Evolutionary conservation across 1,140 invertebrate species (phyloP), one percentile per base, ranked within the genome.

Genomic region (Ephestia elutella): DNA sequence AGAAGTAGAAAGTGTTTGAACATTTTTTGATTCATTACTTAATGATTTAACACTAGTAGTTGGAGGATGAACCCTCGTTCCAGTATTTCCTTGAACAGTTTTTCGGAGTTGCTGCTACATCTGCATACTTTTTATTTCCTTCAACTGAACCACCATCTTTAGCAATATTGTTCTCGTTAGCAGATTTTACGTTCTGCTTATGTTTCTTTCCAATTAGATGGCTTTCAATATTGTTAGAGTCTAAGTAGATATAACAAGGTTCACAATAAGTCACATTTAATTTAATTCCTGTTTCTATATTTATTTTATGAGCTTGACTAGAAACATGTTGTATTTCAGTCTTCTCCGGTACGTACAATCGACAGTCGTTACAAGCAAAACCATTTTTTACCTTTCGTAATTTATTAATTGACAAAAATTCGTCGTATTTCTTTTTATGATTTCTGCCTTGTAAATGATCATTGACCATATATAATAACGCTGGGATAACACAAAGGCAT

Each of bases 331-430:
- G n/a, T n/a, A n/a, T 11, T 49, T 62, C 62, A 19, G 62, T 56
- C 38, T 59, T 53, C 0, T 18, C 1, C 17, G 55, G 32, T 7
- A 68, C 21, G 32, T 56, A 20, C 35, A 50, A 9, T 8, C 58
- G 49, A 57, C 69, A 71, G 11, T 25, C 5, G 13, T 60, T 17
- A 53, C 69, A 71, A 57, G 64, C 66, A 18, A 56, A 63, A 13
- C 49, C 49, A 15, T 50, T 9, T 5, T 9, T 4, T 20, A 50
- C 49, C 18, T 20, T 20, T 20, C 19, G 10, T n/a, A 50, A 20
- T 17, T 20, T 5, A 20, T 50, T 50, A 0, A 20, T 20, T 50
- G 49, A 50, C 15, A 60, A 21, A 18, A 48, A 18, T 35, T 57
- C 17, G 9, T 57, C 17, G 19, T 49, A 35, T 10, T 54, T 51